Conservation (phyloP, 2,113 vertebrate species). For the Ramphastos sulfuratus region DNA sequence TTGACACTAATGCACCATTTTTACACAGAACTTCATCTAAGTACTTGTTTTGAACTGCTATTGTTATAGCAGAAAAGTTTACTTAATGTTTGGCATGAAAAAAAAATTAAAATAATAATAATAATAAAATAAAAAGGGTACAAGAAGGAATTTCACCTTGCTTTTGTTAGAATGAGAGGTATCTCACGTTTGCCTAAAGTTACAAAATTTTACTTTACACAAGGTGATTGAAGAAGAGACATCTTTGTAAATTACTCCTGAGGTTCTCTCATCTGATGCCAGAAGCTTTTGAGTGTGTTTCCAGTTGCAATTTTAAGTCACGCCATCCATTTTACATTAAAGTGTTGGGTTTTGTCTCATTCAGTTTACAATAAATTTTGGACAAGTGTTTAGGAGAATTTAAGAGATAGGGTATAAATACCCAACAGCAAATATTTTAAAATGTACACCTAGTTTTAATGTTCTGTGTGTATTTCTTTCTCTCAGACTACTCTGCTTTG, state of each 20-base stretch:
- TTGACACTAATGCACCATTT: background rate
- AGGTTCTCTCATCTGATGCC: background rate
- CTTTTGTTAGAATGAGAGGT: conserved; percentile 31
- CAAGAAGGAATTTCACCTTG: conserved; percentile 27
- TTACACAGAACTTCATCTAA: background rate
- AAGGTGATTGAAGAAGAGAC: conserved; percentile 39
- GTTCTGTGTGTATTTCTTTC: background rate
- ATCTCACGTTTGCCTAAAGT: conserved; percentile 34
- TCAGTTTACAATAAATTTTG: conserved; percentile 15
- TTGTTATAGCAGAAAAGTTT: background rate
- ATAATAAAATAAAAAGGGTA: background rate
- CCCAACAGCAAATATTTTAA: background rate
- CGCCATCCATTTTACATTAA: conserved; percentile 11
- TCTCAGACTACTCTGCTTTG: background rate
- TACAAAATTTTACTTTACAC: background rate
- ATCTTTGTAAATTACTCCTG: conserved; percentile 30
- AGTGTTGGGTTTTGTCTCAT: background rate
- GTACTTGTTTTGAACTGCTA: background rate
- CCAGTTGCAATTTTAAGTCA: conserved; percentile 19
- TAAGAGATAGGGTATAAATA: background rate
- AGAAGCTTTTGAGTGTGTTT: conserved; percentile 25
- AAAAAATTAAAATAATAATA: background rate
- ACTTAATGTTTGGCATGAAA: background rate
- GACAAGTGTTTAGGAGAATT: background rate
- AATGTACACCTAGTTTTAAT: background rate